A percentile compares a stretch with the other conserved stretches of the same genome.
phyloP scores from a whole-genome alignment of 2,888 invertebrate genomes.

The Criorhina ranunculi region DNA sequence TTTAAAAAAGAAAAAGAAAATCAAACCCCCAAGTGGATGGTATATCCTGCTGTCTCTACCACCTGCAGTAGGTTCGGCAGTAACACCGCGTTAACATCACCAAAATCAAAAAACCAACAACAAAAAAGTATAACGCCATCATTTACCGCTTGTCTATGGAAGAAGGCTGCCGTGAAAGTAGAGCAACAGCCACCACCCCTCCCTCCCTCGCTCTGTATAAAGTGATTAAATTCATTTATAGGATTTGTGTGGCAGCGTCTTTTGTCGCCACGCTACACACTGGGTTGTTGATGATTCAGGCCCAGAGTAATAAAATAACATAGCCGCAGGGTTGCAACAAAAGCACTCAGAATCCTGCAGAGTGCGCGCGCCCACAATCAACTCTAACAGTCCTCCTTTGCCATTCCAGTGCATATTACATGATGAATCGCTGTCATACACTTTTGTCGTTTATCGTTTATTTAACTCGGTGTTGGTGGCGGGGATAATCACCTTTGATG shows the following conservation, averaged over 20 bases:
- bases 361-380: conserved; percentile 6
- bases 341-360: conserved; percentile 51
- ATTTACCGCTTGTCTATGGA: not conserved
- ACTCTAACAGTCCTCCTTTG: not conserved
- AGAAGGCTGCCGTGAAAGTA: not conserved
- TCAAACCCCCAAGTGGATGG: conserved; percentile 6
- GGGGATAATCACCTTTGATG: conserved; percentile 76
- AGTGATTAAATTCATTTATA: conserved; percentile 76
- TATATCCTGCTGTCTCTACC: conserved; percentile 36
- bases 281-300: conserved; percentile 12
- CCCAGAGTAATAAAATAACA: conserved; percentile 65
- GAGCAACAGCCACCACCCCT: conserved; percentile 22
- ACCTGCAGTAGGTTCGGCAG: conserved; percentile 44
- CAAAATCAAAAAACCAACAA: conserved; percentile 1
- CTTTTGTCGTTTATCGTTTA: conserved; percentile 73
- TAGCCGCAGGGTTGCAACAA: conserved; percentile 64
- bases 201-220: conserved; percentile 57
- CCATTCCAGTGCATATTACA: conserved; percentile 61
- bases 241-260: conserved; percentile 72
- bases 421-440: conserved; percentile 75
- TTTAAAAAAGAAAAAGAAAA: conserved; percentile 13
- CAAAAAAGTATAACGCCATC: not conserved
- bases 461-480: conserved; percentile 64
- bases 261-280: conserved; percentile 58
- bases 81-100: conserved; percentile 9